A percentile compares a stretch with the other conserved stretches of the same genome.
phyloP scores from a whole-genome alignment of 2,113 vertebrate species.

The Hippolais icterina region DNA sequence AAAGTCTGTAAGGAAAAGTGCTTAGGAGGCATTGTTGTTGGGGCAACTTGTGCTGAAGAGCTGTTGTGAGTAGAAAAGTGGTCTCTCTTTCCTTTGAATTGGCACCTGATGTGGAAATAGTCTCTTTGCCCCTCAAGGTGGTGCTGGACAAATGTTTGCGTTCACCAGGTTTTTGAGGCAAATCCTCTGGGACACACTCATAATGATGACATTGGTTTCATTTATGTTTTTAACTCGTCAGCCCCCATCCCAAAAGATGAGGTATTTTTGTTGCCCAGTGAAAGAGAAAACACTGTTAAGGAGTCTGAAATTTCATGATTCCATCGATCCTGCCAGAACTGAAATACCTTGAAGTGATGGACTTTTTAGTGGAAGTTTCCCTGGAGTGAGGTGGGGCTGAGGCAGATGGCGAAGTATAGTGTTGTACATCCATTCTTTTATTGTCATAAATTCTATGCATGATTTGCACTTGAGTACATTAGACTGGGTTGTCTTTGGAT shows the following conservation, averaged over 20 bases:
- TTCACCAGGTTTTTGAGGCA: background rate
- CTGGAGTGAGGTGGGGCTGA: background rate
- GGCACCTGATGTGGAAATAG: background rate
- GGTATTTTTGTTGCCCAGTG: background rate
- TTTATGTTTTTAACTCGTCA: background rate
- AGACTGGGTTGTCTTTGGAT: background rate
- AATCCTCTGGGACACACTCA: background rate
- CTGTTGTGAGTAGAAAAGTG: background rate
- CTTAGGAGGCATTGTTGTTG: background rate
- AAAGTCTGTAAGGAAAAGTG: background rate
- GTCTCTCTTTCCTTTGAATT: background rate
- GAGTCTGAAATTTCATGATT: background rate
- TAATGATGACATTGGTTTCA: background rate
- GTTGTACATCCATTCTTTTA: background rate
- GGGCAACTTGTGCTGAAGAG: background rate
- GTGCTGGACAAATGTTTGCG: background rate
- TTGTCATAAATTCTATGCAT: background rate
- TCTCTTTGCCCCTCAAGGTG: background rate
- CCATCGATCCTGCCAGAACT: background rate
- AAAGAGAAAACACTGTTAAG: background rate
- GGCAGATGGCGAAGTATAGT: background rate
- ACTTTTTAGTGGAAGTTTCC: background rate
- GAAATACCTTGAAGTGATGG: background rate
- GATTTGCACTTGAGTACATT: background rate
- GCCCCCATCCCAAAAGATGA: background rate